These are phyloP conservation scores for Pseudorasbora parva DNA, from an alignment of 2,113 vertebrate genomes.

Conservation along the genomic window DNA sequence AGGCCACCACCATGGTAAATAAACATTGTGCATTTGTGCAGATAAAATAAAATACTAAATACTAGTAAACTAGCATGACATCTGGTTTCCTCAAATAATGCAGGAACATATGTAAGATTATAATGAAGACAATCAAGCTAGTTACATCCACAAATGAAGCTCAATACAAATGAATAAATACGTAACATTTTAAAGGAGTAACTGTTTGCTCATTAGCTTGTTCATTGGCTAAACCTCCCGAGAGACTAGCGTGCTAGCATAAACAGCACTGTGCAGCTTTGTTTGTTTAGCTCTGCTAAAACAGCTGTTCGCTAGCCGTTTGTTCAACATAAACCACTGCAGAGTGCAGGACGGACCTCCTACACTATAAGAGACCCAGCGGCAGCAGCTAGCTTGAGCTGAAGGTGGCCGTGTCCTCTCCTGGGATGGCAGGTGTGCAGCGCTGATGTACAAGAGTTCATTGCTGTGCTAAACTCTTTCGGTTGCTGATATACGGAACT, in stretches of 20 bases:
- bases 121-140: background rate
- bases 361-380: background rate
- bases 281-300: slow-evolving; percentile 25
- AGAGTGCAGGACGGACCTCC: slow-evolving; percentile 1
- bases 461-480: slow-evolving; percentile 13
- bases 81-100: background rate
- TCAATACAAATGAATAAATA: background rate
- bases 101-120: background rate
- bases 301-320: slow-evolving; percentile 20
- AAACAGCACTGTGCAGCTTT: slow-evolving; percentile 32
- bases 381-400: slow-evolving; percentile 7
- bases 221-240: background rate
- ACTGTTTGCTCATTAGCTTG: background rate
- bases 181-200: too few species aligned
- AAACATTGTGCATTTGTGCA: background rate
- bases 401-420: slow-evolving; percentile 23
- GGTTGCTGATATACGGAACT: slow-evolving; percentile 8
- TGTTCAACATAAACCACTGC: slow-evolving; percentile 31
- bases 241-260: slow-evolving; percentile 4
- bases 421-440: slow-evolving; percentile 40
- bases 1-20: background rate
- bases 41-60: too few species aligned
- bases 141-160: background rate
- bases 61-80: too few species aligned
- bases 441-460: slow-evolving; percentile 42